These are phyloP conservation scores for Pseudolaguvia tuberculata DNA, from an alignment of 2,113 vertebrate species.

Conservation along the genomic window DNA sequence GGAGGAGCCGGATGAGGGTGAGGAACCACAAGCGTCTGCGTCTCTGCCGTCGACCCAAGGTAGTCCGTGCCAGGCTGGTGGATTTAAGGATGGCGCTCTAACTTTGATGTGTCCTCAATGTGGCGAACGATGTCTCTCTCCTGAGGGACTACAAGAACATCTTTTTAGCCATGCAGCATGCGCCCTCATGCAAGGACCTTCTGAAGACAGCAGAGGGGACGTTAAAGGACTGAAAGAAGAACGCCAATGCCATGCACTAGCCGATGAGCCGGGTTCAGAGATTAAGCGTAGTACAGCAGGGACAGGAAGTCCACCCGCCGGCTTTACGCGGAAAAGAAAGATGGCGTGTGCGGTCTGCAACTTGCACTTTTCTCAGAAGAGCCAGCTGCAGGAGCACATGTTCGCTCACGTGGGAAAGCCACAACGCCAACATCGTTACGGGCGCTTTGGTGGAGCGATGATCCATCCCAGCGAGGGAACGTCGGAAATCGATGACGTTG, in stretches of 20 bases:
- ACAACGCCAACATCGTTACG: conserved; percentile 76
- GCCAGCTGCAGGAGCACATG: conserved; percentile 92
- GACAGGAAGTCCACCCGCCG: conserved; percentile 54
- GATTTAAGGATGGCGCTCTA: conserved; percentile 67
- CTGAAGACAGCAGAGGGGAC: conserved; percentile 58
- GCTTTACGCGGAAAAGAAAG: conserved; percentile 86
- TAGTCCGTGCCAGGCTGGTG: conserved; percentile 55
- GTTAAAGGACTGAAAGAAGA: conserved; percentile 52
- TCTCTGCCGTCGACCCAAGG: conserved; percentile 63
- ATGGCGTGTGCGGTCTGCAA: conserved; percentile 85
- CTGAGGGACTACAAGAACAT: conserved; percentile 79
- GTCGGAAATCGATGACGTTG: conserved; percentile 66
- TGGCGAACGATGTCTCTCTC: conserved; percentile 83
- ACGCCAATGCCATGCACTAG: conserved; percentile 78
- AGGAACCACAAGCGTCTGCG: conserved; percentile 58
- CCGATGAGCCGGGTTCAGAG: conserved; percentile 75
- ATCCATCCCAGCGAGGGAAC: conserved; percentile 72
- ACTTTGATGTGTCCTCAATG: conserved; percentile 85
- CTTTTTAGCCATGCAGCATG: conserved; percentile 81
- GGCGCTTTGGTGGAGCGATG: conserved; percentile 70
- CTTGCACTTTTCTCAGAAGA: conserved; percentile 81
- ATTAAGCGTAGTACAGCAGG: conserved; percentile 74
- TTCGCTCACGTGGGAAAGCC: conserved; percentile 85
- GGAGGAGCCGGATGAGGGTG: conserved; percentile 63
- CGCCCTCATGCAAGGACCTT: conserved; percentile 70